Conservation (phyloP, 2,113 vertebrate genomes). For the Dasyurus viverrinus region DNA sequence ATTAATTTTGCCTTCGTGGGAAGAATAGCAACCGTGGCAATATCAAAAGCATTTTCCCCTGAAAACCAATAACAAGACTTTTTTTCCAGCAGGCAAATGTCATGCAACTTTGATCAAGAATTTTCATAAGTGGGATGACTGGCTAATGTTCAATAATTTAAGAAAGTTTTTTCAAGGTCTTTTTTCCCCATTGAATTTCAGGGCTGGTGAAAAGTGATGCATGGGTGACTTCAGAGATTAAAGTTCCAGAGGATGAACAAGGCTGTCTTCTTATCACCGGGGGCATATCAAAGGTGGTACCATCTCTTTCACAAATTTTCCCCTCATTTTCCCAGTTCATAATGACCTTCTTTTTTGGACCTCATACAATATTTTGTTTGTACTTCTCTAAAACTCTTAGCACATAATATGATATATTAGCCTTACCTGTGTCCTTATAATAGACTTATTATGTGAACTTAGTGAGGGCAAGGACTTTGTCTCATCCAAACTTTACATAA, state of each 20-base stretch:
- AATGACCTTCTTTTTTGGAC: neutral
- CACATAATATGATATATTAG: neutral
- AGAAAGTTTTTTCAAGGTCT: conserved; percentile 7
- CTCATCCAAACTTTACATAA: neutral
- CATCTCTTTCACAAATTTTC: neutral
- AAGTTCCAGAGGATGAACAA: neutral
- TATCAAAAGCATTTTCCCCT: neutral
- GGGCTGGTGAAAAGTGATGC: neutral
- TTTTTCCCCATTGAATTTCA: neutral
- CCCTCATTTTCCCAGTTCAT: neutral
- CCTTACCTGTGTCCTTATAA: neutral
- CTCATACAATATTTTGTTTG: neutral
- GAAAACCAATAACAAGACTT: conserved; percentile 18
- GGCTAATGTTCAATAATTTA: neutral
- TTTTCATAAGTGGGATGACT: conserved; percentile 11
- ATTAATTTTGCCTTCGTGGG: conserved; percentile 38
- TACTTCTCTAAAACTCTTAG: neutral
- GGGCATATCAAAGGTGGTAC: neutral
- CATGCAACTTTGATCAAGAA: conserved; percentile 28
- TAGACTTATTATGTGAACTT: neutral
- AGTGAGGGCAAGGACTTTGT: neutral
- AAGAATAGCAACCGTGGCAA: neutral
- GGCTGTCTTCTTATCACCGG: neutral
- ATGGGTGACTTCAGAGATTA: neutral
- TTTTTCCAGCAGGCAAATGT: conserved; percentile 11